Conservation (phyloP, 2,797 vertebrate species). For the Thalassophryne amazonica region DNA sequence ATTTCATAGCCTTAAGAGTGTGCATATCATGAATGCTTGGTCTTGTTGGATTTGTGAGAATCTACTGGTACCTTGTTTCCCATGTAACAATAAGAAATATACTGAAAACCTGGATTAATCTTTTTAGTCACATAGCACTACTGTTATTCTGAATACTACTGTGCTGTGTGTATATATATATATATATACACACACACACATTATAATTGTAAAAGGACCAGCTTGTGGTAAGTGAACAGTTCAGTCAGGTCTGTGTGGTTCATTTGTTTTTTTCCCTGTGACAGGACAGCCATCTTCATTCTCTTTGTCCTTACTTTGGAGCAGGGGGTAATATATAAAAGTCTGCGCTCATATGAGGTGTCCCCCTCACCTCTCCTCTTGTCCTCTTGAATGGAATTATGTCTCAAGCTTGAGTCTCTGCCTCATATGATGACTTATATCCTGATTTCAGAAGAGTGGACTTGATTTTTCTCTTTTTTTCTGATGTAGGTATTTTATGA, state of each 20-base stretch:
- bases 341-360: conserved; percentile 62
- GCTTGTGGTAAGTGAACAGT: conserved; percentile 59
- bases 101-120: too few relatives aligned
- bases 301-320: conserved; percentile 79
- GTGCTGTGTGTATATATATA: too few relatives aligned
- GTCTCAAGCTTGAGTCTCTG: conserved; percentile 44
- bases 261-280: conserved; percentile 65
- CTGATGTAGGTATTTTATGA: conserved; percentile 57
- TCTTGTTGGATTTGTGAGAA: too few relatives aligned
- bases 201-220: conserved; percentile 23
- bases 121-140: too few relatives aligned
- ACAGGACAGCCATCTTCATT: conserved; percentile 80
- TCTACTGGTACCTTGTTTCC: too few relatives aligned
- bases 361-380: conserved; percentile 65
- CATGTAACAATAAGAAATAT: too few relatives aligned
- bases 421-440: conserved; percentile 68
- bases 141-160: too few relatives aligned
- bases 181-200: too few relatives aligned
- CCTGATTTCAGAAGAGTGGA: conserved; percentile 50
- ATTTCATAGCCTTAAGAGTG: too few relatives aligned
- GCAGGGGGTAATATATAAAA: conserved; percentile 76
- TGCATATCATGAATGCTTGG: too few relatives aligned
- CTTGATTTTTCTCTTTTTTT: conserved; percentile 55
- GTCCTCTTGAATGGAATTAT: conserved; percentile 68
- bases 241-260: conserved; percentile 69